These are phyloP conservation scores for Mungos mungo DNA, from an alignment of 2,113 vertebrate genomes.

Conservation along the genomic window DNA sequence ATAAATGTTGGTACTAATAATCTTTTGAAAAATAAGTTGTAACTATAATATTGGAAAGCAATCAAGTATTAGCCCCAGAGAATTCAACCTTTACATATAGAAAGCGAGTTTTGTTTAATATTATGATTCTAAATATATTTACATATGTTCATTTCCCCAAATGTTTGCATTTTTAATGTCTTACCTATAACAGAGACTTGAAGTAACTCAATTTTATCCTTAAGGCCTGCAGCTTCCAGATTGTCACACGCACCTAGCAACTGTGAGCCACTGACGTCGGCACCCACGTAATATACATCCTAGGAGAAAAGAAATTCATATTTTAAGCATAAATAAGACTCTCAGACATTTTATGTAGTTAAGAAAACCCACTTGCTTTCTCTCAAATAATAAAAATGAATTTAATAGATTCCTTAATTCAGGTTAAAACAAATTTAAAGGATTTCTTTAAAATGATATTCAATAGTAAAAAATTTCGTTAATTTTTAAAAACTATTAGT, in stretches of 20 bases:
- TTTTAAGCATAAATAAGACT: not conserved
- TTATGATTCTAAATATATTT: not conserved
- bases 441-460: conserved; percentile 29
- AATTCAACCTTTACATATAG: not conserved
- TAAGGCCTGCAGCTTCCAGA: conserved; percentile 85
- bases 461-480: conserved; percentile 7
- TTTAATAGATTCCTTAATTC: conserved; percentile 23
- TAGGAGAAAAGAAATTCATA: conserved; percentile 69
- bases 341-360: not conserved
- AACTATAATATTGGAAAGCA: not conserved
- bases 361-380: not conserved
- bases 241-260: conserved; percentile 89
- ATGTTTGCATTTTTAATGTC: not conserved
- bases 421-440: not conserved
- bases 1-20: not conserved
- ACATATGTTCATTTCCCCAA: not conserved
- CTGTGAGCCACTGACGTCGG: conserved; percentile 90
- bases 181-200: conserved; percentile 91
- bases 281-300: conserved; percentile 88
- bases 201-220: conserved; percentile 87
- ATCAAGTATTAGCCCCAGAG: not conserved
- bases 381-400: not conserved
- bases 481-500: conserved; percentile 30
- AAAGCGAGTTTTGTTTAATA: not conserved
- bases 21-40: not conserved